phyloP scores from a whole-genome alignment of 2,888 invertebrate species.

The Psylliodes chrysocephalus region DNA sequence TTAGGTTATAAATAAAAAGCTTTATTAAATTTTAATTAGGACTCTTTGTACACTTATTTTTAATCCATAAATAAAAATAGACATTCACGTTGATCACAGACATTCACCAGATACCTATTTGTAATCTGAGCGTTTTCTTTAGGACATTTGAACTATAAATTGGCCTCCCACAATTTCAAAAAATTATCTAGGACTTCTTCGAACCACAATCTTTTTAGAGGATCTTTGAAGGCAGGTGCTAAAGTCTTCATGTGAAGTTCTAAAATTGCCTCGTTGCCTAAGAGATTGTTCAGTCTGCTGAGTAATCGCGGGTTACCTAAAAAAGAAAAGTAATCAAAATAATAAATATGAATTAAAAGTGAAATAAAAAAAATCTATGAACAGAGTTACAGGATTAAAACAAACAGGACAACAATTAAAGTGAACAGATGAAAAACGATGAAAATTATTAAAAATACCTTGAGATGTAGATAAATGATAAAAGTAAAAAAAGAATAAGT shows the following conservation, averaged over 20 bases:
- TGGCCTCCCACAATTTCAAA: conserved; percentile 89
- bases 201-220: conserved; percentile 82
- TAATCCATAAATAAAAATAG: conserved; percentile 23
- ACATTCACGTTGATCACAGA: conserved; percentile 28
- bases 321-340: conserved; percentile 34
- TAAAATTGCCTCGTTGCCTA: conserved; percentile 85
- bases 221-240: conserved; percentile 81
- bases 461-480: too few relatives aligned
- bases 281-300: conserved; percentile 75
- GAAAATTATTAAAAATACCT: too few relatives aligned
- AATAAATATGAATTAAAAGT: too few relatives aligned
- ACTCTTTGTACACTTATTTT: conserved; percentile 24
- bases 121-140: conserved; percentile 4
- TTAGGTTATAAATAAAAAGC: neutral
- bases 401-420: too few relatives aligned
- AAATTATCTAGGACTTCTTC: conserved; percentile 90
- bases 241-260: conserved; percentile 84
- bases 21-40: conserved; percentile 15
- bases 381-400: too few relatives aligned
- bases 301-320: conserved; percentile 72
- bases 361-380: too few relatives aligned
- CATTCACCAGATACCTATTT: conserved; percentile 18
- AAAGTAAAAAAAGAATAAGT: too few relatives aligned
- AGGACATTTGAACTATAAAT: conserved; percentile 73
- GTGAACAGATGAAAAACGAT: too few relatives aligned